Base-by-base conservation (phyloP, 1,140 invertebrate species). In the Vanessa tameamea region DNA sequence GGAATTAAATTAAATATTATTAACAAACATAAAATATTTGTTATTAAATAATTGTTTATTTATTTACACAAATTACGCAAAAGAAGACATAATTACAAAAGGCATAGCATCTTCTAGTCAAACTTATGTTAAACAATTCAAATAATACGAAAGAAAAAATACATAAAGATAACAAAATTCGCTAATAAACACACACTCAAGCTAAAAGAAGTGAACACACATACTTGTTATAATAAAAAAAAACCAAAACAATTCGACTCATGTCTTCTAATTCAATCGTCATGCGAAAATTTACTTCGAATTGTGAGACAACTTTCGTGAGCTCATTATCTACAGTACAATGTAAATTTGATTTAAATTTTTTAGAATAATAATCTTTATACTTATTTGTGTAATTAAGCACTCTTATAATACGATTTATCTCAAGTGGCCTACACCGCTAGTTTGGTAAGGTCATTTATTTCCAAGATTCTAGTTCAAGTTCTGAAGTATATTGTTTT, bases 281-380 rank as follows among this genome's bases (percentile, higher is more conserved):
- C 80, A 78, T 86, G 85, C 75, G 86, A 86, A 85, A 82, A 81
- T 67, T 31, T 66, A 59, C 43, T 47, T 61, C 31, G 20, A 79
- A 74, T 50, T 76, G 78, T 80, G 76, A 61, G 77, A 77, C 79
- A 65, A 72, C 69, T 78, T 81, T 81, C 72, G 55, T 76, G 59
- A 70, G 51, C 6, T 31, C 16, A 57, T 57, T 63, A 73, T 68
- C 47, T 53, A 64, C 47, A 47, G 20, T 15, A 31, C 16, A 64
- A 67, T 71, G 53, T 61, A 37, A n/a, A 37, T 15, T 61, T 61
- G 4, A 15, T 15, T 61, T 7, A 1, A 0, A 43, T 67, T 64
- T 55, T 48, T 14, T 12, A 57, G 53, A 5, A 64, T 57, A 64
- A 50, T 72, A 53, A 20, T 13, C 47, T 20, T 57, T 72, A 59